Evolutionary conservation across 1,140 invertebrate species (phyloP), one percentile per base, ranked within the genome.

Genomic region (Dinothrombium tinctorium): DNA sequence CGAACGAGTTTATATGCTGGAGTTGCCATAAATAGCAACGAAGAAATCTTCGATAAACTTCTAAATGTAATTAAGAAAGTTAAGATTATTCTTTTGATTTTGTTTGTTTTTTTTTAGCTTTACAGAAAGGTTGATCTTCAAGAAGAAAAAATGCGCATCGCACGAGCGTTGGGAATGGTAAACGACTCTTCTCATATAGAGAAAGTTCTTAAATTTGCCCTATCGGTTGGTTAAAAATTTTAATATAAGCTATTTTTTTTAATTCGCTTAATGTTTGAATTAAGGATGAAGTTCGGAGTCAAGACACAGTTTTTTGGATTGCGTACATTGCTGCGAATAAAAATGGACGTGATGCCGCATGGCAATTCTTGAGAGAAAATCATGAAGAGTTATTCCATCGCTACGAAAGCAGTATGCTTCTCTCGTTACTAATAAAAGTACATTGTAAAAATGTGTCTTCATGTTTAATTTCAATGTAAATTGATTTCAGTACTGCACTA

Each of bases 291-390:
- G 86, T 95, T 0, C 65, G 83, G 22, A 69, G 76, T 6, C 86
- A 94, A 58, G 86, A 94, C 54, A 74, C 80, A 0, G 70, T 84
- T 1, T 82, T 79, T 56, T 74, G 87, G 0, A 77, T 94, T 25
- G 73, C 74, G 44, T 75, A 78, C 5, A 76, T 86, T 4, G 72
- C 75, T 0, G 51, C 51, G 0, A 67, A 73, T 42, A 68, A 69
- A 47, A 61, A 68, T 42, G 84, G 84, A 1, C 69, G 84, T 28
- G 69, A 84, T 37, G 57, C 86, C 33, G 75, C 76, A 1, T 95
- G 87, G 86, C 57, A 78, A 33, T 94, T 83, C 61, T 75, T 90
- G 50, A 78, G 86, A 54, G 68, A 76, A n/a, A 78, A 87, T 51
- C 76, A 74, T 68, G 58, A 69, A 33, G 60, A 36, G 7, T 21